Percentiles rank a stretch among this genome's conserved stretches.
Conservation (phyloP, 1,140 invertebrate species). For the Papilio machaon region DNA sequence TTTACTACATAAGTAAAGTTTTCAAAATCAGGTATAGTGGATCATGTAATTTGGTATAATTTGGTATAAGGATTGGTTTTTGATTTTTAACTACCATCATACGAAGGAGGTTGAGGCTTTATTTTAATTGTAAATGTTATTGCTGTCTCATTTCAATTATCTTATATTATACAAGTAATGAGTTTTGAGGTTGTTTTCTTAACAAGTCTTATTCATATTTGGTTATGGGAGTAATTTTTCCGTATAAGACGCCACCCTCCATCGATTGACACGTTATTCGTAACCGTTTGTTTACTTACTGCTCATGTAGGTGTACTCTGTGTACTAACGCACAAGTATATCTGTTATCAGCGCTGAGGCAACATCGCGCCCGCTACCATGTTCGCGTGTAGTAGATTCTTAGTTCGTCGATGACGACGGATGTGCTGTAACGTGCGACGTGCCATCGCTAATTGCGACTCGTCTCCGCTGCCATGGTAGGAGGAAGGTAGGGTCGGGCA, state of each 20-base stretch:
- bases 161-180: too few relatives aligned
- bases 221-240: conserved; percentile 7
- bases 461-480: conserved; percentile 63
- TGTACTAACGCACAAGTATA: conserved; percentile 52
- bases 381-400: conserved; percentile 29
- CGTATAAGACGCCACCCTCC: conserved; percentile 18
- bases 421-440: conserved; percentile 44
- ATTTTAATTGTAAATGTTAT: not conserved
- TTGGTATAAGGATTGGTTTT: too few relatives aligned
- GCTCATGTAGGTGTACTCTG: conserved; percentile 43
- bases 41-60: too few relatives aligned
- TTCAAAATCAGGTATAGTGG: too few relatives aligned
- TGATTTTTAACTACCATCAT: too few relatives aligned
- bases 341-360: conserved; percentile 64
- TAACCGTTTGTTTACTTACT: conserved; percentile 49
- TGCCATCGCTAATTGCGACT: conserved; percentile 46
- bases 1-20: too few relatives aligned
- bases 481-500: conserved; percentile 67
- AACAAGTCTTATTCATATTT: not conserved
- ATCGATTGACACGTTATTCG: conserved; percentile 34
- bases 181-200: not conserved
- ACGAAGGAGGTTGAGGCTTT: too few relatives aligned
- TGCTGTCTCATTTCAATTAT: too few relatives aligned
- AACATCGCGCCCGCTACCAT: conserved; percentile 57
- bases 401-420: conserved; percentile 20